phyloP scores from a whole-genome alignment of 1,140 invertebrate genomes.

The Camponotus floridanus region DNA sequence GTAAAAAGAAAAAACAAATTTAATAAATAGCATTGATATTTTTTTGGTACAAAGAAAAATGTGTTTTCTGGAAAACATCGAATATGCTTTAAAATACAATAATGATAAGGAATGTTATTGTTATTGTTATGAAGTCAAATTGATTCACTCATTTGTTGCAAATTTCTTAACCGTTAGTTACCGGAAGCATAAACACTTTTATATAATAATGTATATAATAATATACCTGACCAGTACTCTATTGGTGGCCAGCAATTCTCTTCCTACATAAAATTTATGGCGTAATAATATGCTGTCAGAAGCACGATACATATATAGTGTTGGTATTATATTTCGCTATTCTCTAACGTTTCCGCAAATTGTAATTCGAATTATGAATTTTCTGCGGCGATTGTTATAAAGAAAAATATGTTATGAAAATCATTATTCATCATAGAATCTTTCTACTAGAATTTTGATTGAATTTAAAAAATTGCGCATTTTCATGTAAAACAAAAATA shows the following conservation, averaged over 20 bases:
- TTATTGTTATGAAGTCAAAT: not conserved
- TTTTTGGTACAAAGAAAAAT: not conserved
- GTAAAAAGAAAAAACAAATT: not conserved
- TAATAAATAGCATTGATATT: not conserved
- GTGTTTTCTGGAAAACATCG: not conserved
- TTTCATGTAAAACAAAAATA: not conserved
- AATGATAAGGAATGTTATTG: not conserved
- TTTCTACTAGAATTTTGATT: not conserved
- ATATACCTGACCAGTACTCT: not conserved
- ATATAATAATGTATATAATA: not conserved
- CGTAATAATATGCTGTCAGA: not conserved
- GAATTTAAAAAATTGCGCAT: not conserved
- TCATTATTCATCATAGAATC: not conserved
- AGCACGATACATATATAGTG: not conserved
- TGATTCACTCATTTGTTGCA: not conserved
- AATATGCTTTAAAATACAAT: not conserved
- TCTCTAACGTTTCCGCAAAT: not conserved
- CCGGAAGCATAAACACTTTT: not conserved
- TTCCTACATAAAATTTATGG: not conserved
- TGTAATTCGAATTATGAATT: not conserved
- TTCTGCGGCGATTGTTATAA: conserved; percentile 1
- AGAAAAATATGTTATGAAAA: not conserved
- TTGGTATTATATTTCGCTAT: not conserved
- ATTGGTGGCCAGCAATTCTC: not conserved
- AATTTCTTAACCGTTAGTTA: not conserved